Conservation (phyloP, 2,113 vertebrate species). For the Scomber japonicus region DNA sequence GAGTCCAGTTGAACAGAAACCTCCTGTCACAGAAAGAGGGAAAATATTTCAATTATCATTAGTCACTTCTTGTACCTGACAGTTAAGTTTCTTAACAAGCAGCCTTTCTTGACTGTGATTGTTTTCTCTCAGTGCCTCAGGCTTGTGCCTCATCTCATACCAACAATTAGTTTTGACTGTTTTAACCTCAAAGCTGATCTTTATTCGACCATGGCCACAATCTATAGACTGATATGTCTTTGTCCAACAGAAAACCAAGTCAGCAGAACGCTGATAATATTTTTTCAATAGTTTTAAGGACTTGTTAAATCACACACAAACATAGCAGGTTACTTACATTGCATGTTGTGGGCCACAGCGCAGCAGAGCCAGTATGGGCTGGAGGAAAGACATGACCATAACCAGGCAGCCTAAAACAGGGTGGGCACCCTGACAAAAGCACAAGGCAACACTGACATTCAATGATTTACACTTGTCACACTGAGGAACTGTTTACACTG, state of each 20-base stretch:
- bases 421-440: constrained; percentile 75
- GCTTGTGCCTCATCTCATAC: too few relatives aligned
- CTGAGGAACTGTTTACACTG: neutral
- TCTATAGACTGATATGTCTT: too few relatives aligned
- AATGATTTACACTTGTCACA: neutral
- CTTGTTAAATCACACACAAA: neutral
- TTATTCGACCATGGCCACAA: too few relatives aligned
- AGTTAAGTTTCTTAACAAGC: too few relatives aligned
- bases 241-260: too few relatives aligned
- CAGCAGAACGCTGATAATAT: too few relatives aligned
- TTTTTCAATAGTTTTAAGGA: too few relatives aligned
- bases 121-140: too few relatives aligned
- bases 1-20: constrained; percentile 81
- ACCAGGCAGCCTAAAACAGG: constrained; percentile 76
- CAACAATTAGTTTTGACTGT: too few relatives aligned
- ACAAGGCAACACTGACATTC: neutral
- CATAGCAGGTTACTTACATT: constrained; percentile 49
- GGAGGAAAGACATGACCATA: constrained; percentile 72
- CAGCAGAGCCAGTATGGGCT: constrained; percentile 67
- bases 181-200: too few relatives aligned
- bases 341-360: constrained; percentile 78
- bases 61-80: too few relatives aligned
- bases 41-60: neutral
- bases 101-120: too few relatives aligned
- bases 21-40: constrained; percentile 69